phyloP scores from a whole-genome alignment of 2,113 vertebrate species.

The Callionymus lyra region DNA sequence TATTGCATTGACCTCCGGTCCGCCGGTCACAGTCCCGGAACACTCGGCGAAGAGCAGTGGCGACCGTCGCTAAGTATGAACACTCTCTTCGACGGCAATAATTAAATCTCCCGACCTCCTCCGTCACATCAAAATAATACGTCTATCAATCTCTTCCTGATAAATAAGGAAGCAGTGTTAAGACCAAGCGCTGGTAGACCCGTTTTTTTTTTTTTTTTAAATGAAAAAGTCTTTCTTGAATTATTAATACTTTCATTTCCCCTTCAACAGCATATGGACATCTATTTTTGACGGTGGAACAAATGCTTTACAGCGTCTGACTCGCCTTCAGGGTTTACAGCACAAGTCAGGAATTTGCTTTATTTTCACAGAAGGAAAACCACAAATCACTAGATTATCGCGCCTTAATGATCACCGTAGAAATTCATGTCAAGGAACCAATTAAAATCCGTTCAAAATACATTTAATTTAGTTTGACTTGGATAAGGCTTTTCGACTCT shows the following conservation, averaged over 20 bases:
- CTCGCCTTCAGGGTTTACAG: constrained; percentile 62
- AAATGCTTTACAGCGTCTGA: neutral
- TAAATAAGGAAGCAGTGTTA: neutral
- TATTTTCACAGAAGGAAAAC: too few relatives aligned
- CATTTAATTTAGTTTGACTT: too few relatives aligned
- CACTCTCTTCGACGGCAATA: constrained; percentile 15
- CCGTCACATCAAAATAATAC: constrained; percentile 23
- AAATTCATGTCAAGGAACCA: too few relatives aligned
- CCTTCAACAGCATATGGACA: constrained; percentile 67
- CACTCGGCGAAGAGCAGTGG: too few relatives aligned
- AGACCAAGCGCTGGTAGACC: neutral
- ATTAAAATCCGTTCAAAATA: too few relatives aligned
- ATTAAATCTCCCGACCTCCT: constrained; percentile 29
- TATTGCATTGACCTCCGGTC: constrained; percentile 42
- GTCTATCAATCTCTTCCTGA: constrained; percentile 1
- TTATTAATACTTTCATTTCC: constrained; percentile 96
- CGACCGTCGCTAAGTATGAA: constrained; percentile 1
- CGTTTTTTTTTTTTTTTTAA: too few relatives aligned
- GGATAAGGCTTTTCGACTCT: too few relatives aligned
- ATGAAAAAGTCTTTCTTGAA: constrained; percentile 73
- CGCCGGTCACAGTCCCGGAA: constrained; percentile 15
- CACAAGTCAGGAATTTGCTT: too few relatives aligned
- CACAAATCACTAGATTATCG: too few relatives aligned
- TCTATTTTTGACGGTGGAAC: constrained; percentile 70
- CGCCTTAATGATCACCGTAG: too few relatives aligned